Conservation (phyloP, 2,113 vertebrate species). For the Polyodon spathula region DNA sequence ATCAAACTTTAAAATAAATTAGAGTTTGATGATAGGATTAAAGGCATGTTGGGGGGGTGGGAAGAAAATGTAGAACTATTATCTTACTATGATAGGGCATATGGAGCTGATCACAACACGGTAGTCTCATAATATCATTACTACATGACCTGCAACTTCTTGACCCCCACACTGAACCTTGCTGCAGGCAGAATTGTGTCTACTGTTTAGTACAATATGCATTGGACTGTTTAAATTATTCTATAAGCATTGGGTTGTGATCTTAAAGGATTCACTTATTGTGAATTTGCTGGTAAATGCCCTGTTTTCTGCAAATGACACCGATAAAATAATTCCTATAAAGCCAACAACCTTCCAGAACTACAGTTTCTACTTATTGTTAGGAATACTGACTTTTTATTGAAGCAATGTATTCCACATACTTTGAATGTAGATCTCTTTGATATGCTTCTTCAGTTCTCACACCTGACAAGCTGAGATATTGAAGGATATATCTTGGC, state of each 20-base stretch:
- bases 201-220: neutral
- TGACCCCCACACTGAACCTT: neutral
- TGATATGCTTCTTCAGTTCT: too few relatives aligned
- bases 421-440: too few relatives aligned
- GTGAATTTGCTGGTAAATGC: constrained; percentile 14
- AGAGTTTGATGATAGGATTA: neutral
- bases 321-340: too few relatives aligned
- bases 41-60: neutral
- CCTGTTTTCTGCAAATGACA: constrained; percentile 14
- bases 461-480: too few relatives aligned
- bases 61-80: neutral
- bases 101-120: neutral
- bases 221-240: neutral
- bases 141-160: constrained; percentile 1
- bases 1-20: neutral
- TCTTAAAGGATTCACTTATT: constrained; percentile 14
- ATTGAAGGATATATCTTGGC: too few relatives aligned
- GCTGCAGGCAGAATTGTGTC: constrained; percentile 1
- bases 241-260: constrained; percentile 19
- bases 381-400: too few relatives aligned
- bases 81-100: neutral
- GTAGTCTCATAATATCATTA: constrained; percentile 9
- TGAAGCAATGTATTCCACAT: too few relatives aligned
- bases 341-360: too few relatives aligned
- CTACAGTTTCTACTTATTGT: too few relatives aligned